Evolutionary conservation across 2,113 vertebrate genomes (phyloP).

Genomic region (Pionites leucogaster): DNA sequence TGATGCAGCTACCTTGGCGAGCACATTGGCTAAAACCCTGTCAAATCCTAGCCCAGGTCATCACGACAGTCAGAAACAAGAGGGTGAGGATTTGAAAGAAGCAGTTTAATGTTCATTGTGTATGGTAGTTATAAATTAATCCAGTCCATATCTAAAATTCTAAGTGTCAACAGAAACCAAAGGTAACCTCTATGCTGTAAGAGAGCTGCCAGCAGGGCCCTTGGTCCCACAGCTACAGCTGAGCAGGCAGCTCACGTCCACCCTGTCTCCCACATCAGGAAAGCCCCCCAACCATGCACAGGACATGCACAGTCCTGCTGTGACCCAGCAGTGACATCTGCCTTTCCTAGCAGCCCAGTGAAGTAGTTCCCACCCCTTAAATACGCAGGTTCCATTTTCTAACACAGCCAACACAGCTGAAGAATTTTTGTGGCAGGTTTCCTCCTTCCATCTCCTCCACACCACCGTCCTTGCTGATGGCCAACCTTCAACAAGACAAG

Average conservation of each 20-base stretch:
- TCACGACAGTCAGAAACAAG: not conserved
- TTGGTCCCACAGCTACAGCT: not conserved
- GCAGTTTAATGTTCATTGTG: not conserved
- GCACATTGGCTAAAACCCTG: not conserved
- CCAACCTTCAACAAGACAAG: not conserved
- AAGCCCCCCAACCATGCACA: not conserved
- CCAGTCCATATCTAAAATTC: not conserved
- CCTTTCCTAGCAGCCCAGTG: not conserved
- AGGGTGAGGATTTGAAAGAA: not conserved
- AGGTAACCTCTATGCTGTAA: not conserved
- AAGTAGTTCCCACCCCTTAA: not conserved
- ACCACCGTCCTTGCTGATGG: not conserved
- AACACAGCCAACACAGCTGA: not conserved
- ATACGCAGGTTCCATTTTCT: not conserved
- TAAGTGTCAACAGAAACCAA: not conserved
- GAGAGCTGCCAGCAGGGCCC: not conserved
- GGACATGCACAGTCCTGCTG: not conserved
- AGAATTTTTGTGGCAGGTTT: not conserved
- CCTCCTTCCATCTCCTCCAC: not conserved
- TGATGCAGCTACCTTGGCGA: not conserved
- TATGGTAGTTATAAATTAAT: not conserved
- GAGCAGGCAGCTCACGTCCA: not conserved
- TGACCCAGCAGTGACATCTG: not conserved
- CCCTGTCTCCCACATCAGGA: not conserved
- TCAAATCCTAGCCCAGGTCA: not conserved